A percentile compares a stretch with the other conserved stretches of the same genome.
Conservation (phyloP, 2,797 vertebrate species). For the Neoniphon sammara region DNA sequence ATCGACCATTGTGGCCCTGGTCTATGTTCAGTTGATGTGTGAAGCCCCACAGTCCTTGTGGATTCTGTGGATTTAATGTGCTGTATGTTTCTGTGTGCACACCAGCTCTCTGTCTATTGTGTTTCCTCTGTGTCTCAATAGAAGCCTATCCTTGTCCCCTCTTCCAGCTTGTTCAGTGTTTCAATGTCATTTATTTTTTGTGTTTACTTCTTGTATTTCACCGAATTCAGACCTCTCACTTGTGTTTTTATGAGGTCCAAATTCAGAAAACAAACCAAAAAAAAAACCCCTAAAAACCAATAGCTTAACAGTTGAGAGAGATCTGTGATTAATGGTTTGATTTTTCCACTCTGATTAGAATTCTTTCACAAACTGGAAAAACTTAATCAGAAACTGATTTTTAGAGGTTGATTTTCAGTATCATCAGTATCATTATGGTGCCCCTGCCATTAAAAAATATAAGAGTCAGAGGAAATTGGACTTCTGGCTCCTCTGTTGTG, state of each 20-base stretch:
- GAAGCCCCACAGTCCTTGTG: conserved; percentile 27
- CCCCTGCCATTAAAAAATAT: background rate
- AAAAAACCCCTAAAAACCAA: background rate
- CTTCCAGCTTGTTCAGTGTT: background rate
- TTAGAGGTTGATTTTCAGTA: background rate
- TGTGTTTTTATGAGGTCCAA: conserved; percentile 22
- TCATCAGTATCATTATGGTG: background rate
- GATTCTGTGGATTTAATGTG: conserved; percentile 28
- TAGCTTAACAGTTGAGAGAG: background rate
- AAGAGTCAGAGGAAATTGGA: conserved; percentile 23
- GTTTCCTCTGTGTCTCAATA: conserved; percentile 14
- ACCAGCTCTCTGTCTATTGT: conserved; percentile 21
- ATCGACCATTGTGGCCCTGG: conserved; percentile 25
- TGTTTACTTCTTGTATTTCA: background rate
- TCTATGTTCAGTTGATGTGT: conserved; percentile 48
- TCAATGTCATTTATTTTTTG: background rate
- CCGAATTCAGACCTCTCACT: background rate
- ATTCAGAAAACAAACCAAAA: no score
- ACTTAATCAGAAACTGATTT: background rate
- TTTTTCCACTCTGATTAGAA: background rate
- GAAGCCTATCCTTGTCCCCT: background rate
- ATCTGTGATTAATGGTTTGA: background rate
- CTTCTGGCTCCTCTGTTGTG: conserved; percentile 31
- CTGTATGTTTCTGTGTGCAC: conserved; percentile 32
- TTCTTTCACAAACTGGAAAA: background rate